Evolutionary conservation across 2,113 vertebrate genomes (phyloP).

Genomic region (Odocoileus virginianus): DNA sequence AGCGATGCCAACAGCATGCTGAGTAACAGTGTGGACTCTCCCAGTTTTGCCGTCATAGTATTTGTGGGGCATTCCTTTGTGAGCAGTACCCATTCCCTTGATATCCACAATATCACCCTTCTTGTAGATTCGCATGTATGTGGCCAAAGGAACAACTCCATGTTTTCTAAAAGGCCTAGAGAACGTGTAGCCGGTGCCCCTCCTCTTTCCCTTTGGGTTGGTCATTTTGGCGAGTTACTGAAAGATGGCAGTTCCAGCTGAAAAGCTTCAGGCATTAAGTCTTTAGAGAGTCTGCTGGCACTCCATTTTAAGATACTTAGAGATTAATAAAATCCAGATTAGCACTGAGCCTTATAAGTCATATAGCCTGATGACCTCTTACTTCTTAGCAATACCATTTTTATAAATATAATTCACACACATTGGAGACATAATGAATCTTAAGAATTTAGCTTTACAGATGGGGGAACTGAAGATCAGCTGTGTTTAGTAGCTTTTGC

Average conservation of each 20-base stretch:
- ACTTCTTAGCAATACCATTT: neutral
- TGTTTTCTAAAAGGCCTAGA: neutral
- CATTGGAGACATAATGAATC: neutral
- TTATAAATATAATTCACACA: neutral
- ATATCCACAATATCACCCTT: neutral
- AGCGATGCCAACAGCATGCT: neutral
- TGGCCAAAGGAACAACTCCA: neutral
- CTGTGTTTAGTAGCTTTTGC: neutral
- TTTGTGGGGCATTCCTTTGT: neutral
- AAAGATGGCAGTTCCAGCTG: neutral
- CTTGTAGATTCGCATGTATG: neutral
- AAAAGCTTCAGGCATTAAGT: neutral
- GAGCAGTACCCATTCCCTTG: neutral
- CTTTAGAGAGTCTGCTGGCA: neutral
- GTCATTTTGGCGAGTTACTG: neutral
- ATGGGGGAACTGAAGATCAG: neutral
- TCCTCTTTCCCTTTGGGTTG: neutral
- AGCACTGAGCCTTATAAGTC: neutral
- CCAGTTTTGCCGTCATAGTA: neutral
- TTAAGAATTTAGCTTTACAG: neutral
- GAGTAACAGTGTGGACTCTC: neutral
- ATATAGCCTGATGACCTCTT: neutral
- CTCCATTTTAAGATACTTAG: neutral
- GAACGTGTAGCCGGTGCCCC: fast-evolving
- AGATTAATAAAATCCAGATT: neutral